Conservation (phyloP, 2,888 invertebrate genomes). For the Ashinkailepas kermadecensis region DNA sequence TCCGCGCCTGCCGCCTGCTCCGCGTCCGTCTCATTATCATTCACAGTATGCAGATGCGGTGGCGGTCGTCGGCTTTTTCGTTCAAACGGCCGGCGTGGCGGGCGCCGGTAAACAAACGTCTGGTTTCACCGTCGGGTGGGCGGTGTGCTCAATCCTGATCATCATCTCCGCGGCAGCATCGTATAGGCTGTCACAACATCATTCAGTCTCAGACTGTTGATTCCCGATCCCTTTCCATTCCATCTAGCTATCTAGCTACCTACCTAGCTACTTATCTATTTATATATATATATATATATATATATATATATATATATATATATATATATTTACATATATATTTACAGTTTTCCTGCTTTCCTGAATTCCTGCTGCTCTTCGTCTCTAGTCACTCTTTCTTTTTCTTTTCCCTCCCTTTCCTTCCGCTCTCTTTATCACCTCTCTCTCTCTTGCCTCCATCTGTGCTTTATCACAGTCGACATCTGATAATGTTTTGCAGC, state of each 20-base stretch:
- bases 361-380: too few species aligned
- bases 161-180: neutral
- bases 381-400: neutral
- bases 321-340: too few species aligned
- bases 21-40: constrained; percentile 20
- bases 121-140: neutral
- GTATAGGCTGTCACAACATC: neutral
- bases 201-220: too few species aligned
- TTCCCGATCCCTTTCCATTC: too few species aligned
- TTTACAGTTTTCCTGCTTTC: too few species aligned
- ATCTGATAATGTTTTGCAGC: too few species aligned
- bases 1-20: neutral
- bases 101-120: neutral
- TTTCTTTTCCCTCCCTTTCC: neutral
- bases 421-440: neutral
- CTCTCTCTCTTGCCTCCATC: neutral
- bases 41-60: constrained; percentile 18
- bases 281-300: too few species aligned
- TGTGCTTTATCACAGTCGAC: too few species aligned
- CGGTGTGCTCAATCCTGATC: neutral
- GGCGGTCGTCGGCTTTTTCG: constrained; percentile 1
- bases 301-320: too few species aligned
- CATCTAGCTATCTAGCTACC: too few species aligned
- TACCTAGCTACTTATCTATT: too few species aligned
- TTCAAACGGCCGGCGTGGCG: neutral